These are phyloP conservation scores for Petrolisthes manimaculis DNA, from an alignment of 2,888 invertebrate genomes.

Conservation along the genomic window DNA sequence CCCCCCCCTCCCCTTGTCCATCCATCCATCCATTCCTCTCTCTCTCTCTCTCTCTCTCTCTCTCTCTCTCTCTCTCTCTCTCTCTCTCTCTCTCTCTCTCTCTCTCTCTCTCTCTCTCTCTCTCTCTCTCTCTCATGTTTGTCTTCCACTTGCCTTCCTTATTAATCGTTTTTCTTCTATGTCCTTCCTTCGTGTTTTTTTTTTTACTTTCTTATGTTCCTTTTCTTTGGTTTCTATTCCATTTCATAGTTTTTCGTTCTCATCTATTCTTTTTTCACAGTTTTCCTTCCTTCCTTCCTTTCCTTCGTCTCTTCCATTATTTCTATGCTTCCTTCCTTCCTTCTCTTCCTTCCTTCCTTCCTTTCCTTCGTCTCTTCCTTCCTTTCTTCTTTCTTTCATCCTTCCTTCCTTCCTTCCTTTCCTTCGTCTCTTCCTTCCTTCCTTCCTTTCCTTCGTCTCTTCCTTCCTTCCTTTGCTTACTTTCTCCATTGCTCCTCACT, in stretches of 20 bases:
- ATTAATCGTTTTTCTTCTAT: too few relatives aligned
- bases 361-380: not conserved
- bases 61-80: not conserved
- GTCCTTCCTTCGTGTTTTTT: not conserved
- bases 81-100: not conserved
- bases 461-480: not conserved
- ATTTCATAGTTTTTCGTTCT: too few relatives aligned
- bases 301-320: not conserved
- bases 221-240: not conserved
- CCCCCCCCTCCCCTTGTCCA: not conserved
- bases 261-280: not conserved
- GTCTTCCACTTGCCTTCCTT: not conserved
- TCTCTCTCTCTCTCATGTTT: not conserved
- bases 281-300: not conserved
- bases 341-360: not conserved
- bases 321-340: not conserved
- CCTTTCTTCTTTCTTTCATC: not conserved
- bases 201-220: not conserved
- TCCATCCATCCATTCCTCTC: not conserved
- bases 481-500: not conserved
- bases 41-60: not conserved
- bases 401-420: not conserved
- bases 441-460: not conserved
- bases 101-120: not conserved
- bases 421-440: not conserved